These are phyloP conservation scores for Acanthurus leucopareius DNA, from an alignment of 2,797 vertebrate species.

Conservation along the genomic window DNA sequence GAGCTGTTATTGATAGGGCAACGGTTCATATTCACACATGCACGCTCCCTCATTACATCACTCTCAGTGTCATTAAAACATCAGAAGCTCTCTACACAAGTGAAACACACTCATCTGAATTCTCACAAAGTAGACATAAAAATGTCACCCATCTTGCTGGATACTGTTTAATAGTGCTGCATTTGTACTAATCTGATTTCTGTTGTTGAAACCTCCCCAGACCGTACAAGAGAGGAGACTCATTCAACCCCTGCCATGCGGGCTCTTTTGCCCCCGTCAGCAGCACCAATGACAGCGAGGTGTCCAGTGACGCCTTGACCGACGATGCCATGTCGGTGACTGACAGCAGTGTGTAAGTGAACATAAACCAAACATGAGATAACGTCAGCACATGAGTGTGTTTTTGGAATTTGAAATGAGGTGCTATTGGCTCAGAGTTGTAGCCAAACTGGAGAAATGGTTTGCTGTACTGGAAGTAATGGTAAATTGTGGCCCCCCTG, in stretches of 20 bases:
- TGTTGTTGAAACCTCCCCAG: slow-evolving; percentile 77
- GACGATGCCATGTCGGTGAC: slow-evolving; percentile 98
- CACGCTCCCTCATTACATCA: slow-evolving; percentile 11
- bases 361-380: slow-evolving; percentile 32
- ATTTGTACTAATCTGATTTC: slow-evolving; percentile 28
- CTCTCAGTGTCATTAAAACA: slow-evolving; percentile 17
- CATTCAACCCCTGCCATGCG: slow-evolving; percentile 88
- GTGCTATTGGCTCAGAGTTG: slow-evolving; percentile 7
- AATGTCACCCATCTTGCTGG: slow-evolving; percentile 55
- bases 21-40: slow-evolving; percentile 21
- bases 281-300: slow-evolving; percentile 97
- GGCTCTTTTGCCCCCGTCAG: slow-evolving; percentile 92
- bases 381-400: not conserved
- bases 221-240: slow-evolving; percentile 90
- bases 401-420: slow-evolving; percentile 19
- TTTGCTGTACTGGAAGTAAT: slow-evolving; percentile 1
- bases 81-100: not conserved
- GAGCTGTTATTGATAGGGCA: not conserved
- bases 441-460: not conserved
- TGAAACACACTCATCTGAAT: not conserved
- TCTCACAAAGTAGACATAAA: not conserved
- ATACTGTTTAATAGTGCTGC: not conserved
- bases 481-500: not conserved
- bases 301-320: slow-evolving; percentile 95
- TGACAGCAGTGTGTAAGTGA: slow-evolving; percentile 96